Percentiles rank a stretch among this genome's conserved stretches.
Conservation (phyloP, 2,113 vertebrate species). For the Porphyrio hochstetteri region DNA sequence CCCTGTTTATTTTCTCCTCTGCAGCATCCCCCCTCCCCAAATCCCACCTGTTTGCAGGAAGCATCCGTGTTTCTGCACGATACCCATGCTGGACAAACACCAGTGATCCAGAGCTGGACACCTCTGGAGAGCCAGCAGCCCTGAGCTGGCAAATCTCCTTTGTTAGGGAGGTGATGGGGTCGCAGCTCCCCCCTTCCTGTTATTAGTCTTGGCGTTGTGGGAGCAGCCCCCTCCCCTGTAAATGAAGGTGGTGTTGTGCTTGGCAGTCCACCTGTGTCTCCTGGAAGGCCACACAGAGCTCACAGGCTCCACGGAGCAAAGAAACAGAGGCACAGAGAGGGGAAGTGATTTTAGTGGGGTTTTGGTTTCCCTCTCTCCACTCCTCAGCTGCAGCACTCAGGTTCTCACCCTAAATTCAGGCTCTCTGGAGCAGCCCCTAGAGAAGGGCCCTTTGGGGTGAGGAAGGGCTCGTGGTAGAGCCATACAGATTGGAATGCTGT, state of each 20-base stretch:
- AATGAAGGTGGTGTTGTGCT: not conserved
- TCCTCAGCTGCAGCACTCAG: not conserved
- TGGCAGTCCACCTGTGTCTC: not conserved
- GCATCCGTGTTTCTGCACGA: not conserved
- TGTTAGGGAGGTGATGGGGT: not conserved
- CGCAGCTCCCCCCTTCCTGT: not conserved
- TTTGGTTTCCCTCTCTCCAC: not conserved
- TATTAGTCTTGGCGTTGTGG: not conserved
- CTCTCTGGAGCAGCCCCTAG: not conserved
- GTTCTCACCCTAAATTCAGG: not conserved
- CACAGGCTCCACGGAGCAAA: not conserved
- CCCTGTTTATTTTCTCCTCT: not conserved
- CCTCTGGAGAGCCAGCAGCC: not conserved
- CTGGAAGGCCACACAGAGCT: slow-evolving; percentile 10
- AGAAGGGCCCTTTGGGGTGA: not conserved
- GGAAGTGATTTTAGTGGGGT: not conserved
- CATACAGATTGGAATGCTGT: rapidly evolving
- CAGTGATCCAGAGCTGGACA: not conserved
- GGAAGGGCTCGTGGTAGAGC: not conserved
- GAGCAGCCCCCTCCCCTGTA: not conserved
- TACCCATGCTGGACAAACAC: not conserved
- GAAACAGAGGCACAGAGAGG: not conserved
- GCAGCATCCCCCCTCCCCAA: not conserved
- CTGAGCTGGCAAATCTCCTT: not conserved
- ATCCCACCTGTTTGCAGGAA: not conserved